phyloP scores from a whole-genome alignment of 2,113 vertebrate genomes.

The Procavia capensis region DNA sequence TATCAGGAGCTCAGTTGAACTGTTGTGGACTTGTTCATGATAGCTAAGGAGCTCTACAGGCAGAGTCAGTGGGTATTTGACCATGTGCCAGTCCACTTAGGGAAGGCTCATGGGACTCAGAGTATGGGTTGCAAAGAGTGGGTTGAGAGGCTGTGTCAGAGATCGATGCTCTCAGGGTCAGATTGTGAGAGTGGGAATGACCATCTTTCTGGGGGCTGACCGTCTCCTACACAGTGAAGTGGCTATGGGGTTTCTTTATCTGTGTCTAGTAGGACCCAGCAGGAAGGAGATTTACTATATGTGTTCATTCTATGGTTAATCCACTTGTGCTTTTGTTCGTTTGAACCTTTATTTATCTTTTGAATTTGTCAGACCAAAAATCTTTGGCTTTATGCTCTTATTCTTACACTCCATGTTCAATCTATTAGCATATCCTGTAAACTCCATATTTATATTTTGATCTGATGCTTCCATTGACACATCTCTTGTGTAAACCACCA shows the following conservation, averaged over 20 bases:
- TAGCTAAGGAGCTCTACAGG: constrained; percentile 65
- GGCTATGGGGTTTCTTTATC: neutral
- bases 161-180: neutral
- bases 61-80: constrained; percentile 22
- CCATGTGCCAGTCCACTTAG: neutral
- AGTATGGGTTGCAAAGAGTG: neutral
- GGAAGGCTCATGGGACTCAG: neutral
- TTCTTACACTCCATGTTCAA: neutral
- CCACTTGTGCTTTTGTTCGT: neutral
- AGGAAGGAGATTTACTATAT: neutral
- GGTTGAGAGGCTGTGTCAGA: neutral
- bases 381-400: neutral
- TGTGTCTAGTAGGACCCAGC: neutral
- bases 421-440: neutral
- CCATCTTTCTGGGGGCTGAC: neutral
- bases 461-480: neutral
- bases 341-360: neutral
- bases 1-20: constrained; percentile 22
- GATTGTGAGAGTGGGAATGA: neutral
- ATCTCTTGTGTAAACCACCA: neutral
- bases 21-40: constrained; percentile 62
- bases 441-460: neutral
- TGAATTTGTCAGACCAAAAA: neutral
- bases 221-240: neutral
- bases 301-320: neutral